These are phyloP conservation scores for Megaleporinus macrocephalus DNA, from an alignment of 2,113 vertebrate species.

Conservation along the genomic window DNA sequence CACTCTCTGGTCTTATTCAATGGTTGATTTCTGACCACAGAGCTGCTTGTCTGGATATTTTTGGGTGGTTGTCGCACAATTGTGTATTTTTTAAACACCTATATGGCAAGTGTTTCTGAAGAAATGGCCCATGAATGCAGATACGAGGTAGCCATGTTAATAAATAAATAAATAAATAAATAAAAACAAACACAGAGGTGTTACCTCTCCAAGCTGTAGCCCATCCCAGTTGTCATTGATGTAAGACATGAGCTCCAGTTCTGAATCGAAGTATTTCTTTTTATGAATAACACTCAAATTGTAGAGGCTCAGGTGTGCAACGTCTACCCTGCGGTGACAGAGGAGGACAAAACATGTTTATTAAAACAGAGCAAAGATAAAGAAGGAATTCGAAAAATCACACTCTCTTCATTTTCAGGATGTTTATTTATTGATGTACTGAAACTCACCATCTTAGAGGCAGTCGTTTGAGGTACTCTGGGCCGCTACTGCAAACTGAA, in stretches of 20 bases:
- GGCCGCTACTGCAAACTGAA: conserved; percentile 97
- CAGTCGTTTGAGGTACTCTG: conserved; percentile 97
- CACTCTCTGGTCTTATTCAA: no score
- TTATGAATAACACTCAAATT: conserved; percentile 98
- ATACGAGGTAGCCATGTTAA: no score
- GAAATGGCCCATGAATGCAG: no score
- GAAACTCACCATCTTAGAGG: conserved; percentile 91
- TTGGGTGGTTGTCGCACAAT: no score
- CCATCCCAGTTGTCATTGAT: conserved; percentile 98
- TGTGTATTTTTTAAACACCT: no score
- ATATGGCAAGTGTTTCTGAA: no score
- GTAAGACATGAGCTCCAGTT: conserved; percentile 94
- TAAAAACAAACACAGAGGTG: conserved; percentile 2
- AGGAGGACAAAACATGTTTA: neutral
- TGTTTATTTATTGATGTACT: neutral
- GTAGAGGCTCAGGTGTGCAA: conserved; percentile 97
- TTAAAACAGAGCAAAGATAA: neutral
- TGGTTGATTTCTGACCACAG: no score
- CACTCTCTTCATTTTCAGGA: neutral
- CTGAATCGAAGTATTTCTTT: conserved; percentile 99
- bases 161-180: no score
- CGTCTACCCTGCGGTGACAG: conserved; percentile 86
- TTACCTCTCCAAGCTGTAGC: conserved; percentile 92
- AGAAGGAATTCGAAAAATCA: neutral
- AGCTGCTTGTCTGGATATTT: no score